Percentiles rank a stretch among this genome's conserved stretches.
Conservation (phyloP, 1,140 invertebrate species). For the Tribolium castaneum region DNA sequence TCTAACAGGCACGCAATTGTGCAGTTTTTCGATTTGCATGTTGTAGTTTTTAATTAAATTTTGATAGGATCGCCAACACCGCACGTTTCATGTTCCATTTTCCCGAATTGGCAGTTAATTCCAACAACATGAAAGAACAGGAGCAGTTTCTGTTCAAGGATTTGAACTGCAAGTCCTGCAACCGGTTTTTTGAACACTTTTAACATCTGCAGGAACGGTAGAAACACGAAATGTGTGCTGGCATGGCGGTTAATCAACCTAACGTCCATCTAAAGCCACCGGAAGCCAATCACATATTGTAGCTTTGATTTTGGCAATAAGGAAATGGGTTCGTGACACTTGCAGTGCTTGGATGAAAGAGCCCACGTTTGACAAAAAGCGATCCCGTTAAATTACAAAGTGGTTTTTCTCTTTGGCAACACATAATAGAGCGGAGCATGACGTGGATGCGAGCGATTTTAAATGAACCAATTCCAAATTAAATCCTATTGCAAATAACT, state of each 20-base stretch:
- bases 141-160: background rate
- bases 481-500: background rate
- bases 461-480: background rate
- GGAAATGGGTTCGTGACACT: background rate
- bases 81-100: background rate
- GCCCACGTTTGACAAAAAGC: background rate
- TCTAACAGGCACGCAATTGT: background rate
- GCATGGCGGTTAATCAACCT: background rate
- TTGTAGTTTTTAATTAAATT: background rate
- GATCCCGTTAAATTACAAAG: background rate
- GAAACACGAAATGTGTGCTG: background rate
- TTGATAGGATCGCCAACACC: background rate
- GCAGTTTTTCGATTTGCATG: background rate
- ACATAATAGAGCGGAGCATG: background rate
- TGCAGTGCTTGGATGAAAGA: background rate
- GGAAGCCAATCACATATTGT: no score
- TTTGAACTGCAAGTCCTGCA: background rate
- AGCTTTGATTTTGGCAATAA: no score
- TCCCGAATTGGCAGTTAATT: background rate
- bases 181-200: background rate
- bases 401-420: background rate
- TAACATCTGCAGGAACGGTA: background rate
- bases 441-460: background rate
- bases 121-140: background rate
- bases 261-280: no score